phyloP scores from a whole-genome alignment of 1,140 invertebrate genomes.

The Ceratina japonica region DNA sequence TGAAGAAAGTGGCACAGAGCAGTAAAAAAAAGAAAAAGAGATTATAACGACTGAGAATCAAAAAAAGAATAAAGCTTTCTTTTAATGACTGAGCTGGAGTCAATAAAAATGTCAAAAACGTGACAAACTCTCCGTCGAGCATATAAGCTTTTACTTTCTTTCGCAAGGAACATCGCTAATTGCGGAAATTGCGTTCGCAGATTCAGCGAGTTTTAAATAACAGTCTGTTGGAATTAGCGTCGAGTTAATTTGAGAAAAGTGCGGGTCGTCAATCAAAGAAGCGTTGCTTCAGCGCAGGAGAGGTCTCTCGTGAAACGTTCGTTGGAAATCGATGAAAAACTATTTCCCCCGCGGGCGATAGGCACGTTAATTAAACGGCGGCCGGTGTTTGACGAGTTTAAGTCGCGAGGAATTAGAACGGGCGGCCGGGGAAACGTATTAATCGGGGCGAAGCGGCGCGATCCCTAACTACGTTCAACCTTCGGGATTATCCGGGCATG shows the following conservation, averaged over 20 bases:
- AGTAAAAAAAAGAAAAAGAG: no score
- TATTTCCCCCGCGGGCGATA: slow-evolving; percentile 18
- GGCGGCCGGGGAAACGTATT: slow-evolving; percentile 27
- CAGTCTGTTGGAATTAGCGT: background rate
- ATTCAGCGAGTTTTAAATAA: slow-evolving; percentile 1
- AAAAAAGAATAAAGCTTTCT: no score
- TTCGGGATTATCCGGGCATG: slow-evolving; percentile 59
- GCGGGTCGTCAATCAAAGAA: background rate
- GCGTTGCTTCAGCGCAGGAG: no score
- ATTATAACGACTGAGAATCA: no score
- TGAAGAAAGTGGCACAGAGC: no score
- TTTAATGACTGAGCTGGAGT: no score
- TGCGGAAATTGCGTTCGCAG: slow-evolving; percentile 19
- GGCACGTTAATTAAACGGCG: slow-evolving; percentile 45
- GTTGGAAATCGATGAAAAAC: background rate
- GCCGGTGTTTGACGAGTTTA: slow-evolving; percentile 45
- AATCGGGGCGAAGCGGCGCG: slow-evolving; percentile 22
- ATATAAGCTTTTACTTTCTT: background rate
- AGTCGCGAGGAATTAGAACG: slow-evolving; percentile 43
- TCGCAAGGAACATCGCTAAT: slow-evolving; percentile 29
- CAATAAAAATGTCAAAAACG: no score
- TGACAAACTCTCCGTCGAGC: no score
- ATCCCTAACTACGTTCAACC: slow-evolving; percentile 16
- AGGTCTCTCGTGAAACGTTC: no score
- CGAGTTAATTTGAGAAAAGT: background rate